Evolutionary conservation across 2,888 invertebrate genomes (phyloP), one percentile per base, ranked within the genome.

Genomic region (Rhimphoctona megacephalus): DNA sequence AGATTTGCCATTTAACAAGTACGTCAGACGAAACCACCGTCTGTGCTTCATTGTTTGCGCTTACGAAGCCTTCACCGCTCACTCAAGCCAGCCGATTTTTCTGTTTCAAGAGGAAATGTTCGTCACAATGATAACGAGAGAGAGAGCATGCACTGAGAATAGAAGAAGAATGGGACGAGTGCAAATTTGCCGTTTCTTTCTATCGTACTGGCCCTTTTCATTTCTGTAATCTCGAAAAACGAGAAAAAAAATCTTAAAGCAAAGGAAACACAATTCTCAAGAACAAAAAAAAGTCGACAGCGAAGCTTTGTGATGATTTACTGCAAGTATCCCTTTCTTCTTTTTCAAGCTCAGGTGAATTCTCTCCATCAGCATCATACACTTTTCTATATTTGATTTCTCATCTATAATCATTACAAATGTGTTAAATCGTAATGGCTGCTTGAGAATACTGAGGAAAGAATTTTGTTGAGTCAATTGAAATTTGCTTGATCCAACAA

Each of bases 1-100:
- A 14, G 33, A 19, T 67, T 66, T 19, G 61, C 43, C 22, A 61
- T 70, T 69, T 36, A 69, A 30, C 69, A 54, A 73, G 70, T n/a
- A 72, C 81, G 77, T 80, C 66, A 74, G 80, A 64, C 54, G 54
- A 67, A 43, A 70, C 46, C 79, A 69, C 39, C 80, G 70, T 49
- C 43, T 74, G 82, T 52, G 82, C 36, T 69, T 85, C 76, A 81
- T 85, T 81, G 64, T 81, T 80, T 70, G 80, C 70, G 64, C 64
- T 61, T 80, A 52, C 72, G 67, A 36, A 70, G 80, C 49, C 46
- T 67, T 69, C 57, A 11, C 25, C 36, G 43, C 74, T 46, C 46
- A n/a, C 61, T 36, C 43, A 36, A 30, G 66, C 25, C 72, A 43
- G 19, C 39, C 66, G 54, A 69, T 17, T 30, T 67, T 70, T 78